These are phyloP conservation scores for Siniperca knerii DNA, from an alignment of 2,113 vertebrate species.

Conservation along the genomic window DNA sequence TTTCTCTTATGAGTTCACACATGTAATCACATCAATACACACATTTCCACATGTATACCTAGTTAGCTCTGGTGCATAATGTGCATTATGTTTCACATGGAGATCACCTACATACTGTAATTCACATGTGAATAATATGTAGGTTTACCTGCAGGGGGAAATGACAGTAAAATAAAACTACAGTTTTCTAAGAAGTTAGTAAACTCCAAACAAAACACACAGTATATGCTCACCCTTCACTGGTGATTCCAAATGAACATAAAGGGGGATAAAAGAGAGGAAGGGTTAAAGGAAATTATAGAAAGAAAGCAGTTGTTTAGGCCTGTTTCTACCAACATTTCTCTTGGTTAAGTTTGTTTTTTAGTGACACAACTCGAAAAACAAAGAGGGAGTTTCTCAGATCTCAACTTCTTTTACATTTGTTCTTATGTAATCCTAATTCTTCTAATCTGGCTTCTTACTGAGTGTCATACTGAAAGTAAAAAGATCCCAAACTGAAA, in stretches of 20 bases:
- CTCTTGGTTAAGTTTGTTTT: neutral
- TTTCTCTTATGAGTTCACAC: constrained; percentile 31
- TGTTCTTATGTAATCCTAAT: neutral
- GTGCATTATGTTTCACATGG: constrained; percentile 35
- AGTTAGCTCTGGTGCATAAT: neutral
- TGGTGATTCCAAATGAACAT: constrained; percentile 79
- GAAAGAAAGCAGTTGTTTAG: constrained; percentile 23
- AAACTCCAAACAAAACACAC: constrained; percentile 54
- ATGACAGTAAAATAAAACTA: constrained; percentile 39
- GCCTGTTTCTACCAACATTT: constrained; percentile 29
- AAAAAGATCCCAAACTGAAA: neutral
- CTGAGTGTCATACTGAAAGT: neutral
- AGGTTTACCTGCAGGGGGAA: constrained; percentile 1
- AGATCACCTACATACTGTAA: neutral
- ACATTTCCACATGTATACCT: constrained; percentile 51
- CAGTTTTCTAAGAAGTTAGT: constrained; percentile 42
- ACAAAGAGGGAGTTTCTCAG: constrained; percentile 3
- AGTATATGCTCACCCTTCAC: constrained; percentile 85
- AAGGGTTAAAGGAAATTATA: constrained; percentile 67
- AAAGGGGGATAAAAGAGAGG: constrained; percentile 71
- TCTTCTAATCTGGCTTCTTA: neutral
- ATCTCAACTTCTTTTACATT: neutral
- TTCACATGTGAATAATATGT: constrained; percentile 60
- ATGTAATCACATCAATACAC: constrained; percentile 54
- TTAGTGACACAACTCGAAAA: neutral